A percentile compares a stretch with the other conserved stretches of the same genome.
These are phyloP conservation scores for Cirrhinus molitorella DNA, from an alignment of 2,797 vertebrate species.

Conservation along the genomic window DNA sequence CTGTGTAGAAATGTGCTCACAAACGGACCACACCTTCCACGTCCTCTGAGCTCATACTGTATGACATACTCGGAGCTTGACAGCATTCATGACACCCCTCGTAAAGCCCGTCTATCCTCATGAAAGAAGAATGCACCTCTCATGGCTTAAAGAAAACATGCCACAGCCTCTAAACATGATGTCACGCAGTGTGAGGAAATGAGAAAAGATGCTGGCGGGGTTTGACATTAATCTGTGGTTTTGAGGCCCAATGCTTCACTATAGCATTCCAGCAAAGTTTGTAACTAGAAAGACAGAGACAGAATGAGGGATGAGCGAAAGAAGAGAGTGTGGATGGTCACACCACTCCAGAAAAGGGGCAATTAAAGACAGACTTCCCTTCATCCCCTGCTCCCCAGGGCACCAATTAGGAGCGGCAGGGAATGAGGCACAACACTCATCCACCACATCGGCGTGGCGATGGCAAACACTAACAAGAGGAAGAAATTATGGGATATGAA, in stretches of 20 bases:
- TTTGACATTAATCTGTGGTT: constrained; percentile 63
- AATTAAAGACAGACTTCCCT: constrained; percentile 66
- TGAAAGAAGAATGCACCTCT: constrained; percentile 37
- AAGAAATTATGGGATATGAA: constrained; percentile 68
- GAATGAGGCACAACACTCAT: constrained; percentile 66
- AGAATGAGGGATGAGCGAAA: constrained; percentile 55
- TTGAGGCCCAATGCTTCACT: constrained; percentile 53
- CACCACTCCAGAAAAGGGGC: constrained; percentile 63
- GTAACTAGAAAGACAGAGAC: constrained; percentile 43
- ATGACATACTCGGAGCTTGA: neutral
- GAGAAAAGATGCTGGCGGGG: constrained; percentile 52
- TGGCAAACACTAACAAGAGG: constrained; percentile 66
- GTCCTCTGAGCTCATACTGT: neutral
- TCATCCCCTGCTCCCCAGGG: constrained; percentile 63
- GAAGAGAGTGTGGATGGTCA: constrained; percentile 61
- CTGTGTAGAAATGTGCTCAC: constrained; percentile 26
- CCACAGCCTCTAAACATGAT: constrained; percentile 52
- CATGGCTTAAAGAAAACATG: constrained; percentile 23
- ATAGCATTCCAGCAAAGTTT: constrained; percentile 51
- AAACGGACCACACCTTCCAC: neutral
- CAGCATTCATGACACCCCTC: constrained; percentile 2
- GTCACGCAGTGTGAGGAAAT: constrained; percentile 47
- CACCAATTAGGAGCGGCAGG: constrained; percentile 67
- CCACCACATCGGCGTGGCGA: constrained; percentile 55
- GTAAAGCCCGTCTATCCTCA: neutral